Evolutionary conservation across 30 jellyfish, hydroid and myxozoan species (phyloP).

Genomic region (Aurelia sp.): DNA sequence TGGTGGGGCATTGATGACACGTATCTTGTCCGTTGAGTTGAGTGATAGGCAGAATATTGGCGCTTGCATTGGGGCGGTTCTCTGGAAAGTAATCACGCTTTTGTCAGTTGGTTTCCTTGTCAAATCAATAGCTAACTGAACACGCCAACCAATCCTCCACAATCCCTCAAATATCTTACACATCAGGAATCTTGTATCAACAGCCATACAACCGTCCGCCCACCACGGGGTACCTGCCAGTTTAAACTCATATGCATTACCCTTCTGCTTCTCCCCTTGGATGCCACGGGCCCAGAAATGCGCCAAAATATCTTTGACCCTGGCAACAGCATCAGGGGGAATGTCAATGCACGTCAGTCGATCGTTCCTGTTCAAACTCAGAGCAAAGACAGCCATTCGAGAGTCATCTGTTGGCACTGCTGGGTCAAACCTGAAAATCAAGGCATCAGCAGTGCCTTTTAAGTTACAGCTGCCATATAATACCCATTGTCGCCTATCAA

Average conservation of each 20-base stretch:
- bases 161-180: constrained; percentile 46
- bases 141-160: constrained; percentile 54
- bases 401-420: constrained; percentile 20
- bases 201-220: constrained; percentile 34
- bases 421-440: constrained; percentile 35
- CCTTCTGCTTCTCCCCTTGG: constrained; percentile 29
- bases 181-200: constrained; percentile 21
- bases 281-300: constrained; percentile 53
- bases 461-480: constrained; percentile 22
- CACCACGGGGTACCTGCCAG: constrained; percentile 76
- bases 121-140: constrained; percentile 44
- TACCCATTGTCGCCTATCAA: constrained; percentile 25
- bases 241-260: constrained; percentile 43
- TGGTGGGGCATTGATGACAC: constrained; percentile 60
- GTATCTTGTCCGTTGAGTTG: constrained; percentile 35
- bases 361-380: constrained; percentile 47
- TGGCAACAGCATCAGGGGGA: constrained; percentile 22
- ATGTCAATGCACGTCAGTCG: constrained; percentile 56
- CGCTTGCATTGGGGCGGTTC: constrained; percentile 29
- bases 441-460: constrained; percentile 31
- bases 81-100: constrained; percentile 34
- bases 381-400: not conserved
- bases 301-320: constrained; percentile 1
- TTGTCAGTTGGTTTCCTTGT: constrained; percentile 44
- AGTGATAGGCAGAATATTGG: constrained; percentile 44